These are phyloP conservation scores for Alosa sapidissima DNA, from an alignment of 2,797 vertebrate genomes.

Conservation along the genomic window DNA sequence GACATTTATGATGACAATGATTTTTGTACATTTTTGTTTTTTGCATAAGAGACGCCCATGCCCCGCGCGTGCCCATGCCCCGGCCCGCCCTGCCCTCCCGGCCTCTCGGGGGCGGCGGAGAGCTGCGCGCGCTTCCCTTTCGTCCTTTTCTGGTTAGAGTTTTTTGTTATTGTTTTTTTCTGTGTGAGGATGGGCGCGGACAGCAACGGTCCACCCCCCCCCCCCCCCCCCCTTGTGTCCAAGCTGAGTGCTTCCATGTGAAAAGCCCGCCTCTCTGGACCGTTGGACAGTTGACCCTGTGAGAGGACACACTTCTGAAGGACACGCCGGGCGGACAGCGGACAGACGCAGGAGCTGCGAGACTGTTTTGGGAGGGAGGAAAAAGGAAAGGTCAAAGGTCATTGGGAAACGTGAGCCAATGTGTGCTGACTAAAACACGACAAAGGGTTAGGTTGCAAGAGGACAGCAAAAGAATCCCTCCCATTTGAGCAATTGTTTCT, in stretches of 20 bases:
- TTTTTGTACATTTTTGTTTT: slow-evolving; percentile 64
- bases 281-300: slow-evolving; percentile 1
- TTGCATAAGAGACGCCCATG: slow-evolving; percentile 50
- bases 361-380: slow-evolving; percentile 8
- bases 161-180: slow-evolving; percentile 31
- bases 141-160: no score
- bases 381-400: slow-evolving; percentile 39
- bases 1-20: slow-evolving; percentile 57
- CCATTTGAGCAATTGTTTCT: slow-evolving; percentile 62
- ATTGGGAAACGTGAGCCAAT: slow-evolving; percentile 26
- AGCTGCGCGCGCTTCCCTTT: slow-evolving; percentile 48
- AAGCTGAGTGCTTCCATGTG: slow-evolving; percentile 6
- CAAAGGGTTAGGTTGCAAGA: slow-evolving; percentile 45
- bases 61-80: slow-evolving; percentile 56
- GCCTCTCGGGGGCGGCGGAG: slow-evolving; percentile 56
- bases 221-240: slow-evolving; percentile 38
- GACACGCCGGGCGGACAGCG: slow-evolving; percentile 35
- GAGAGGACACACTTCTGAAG: slow-evolving; percentile 37
- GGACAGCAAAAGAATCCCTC: slow-evolving; percentile 50
- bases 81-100: slow-evolving; percentile 50
- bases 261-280: background rate
- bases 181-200: slow-evolving; percentile 2
- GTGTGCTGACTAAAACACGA: slow-evolving; percentile 33
- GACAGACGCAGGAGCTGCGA: slow-evolving; percentile 37
- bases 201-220: background rate